Evolutionary conservation across 2,797 vertebrate genomes (phyloP), one percentile per base, ranked within the genome.

Genomic region (Melanitta fusca): DNA sequence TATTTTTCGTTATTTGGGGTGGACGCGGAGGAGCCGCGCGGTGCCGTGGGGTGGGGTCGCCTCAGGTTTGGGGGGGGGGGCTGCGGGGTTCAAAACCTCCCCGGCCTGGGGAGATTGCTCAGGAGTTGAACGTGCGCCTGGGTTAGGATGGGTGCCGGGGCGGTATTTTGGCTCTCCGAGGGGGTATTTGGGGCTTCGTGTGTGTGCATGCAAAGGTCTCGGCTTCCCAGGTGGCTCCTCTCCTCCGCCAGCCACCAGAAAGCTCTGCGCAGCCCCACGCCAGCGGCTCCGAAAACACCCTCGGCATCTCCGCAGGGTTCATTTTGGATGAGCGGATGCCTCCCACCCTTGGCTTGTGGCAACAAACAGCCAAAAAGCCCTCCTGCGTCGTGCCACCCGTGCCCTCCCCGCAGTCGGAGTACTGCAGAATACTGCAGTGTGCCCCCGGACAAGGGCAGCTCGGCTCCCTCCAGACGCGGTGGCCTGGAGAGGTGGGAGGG

Each of bases 391-490:
- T 75, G 80, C 58, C 51, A n/a, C 94, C 43, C 70, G 3, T 86
- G 70, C 73, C 66, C 62, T 84, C 15, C 83, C 81, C 45, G 24
- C 32, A 57, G 14, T 8, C 34, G 69, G 88, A 7, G 8, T 89
- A 43, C 85, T 91, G 88, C 92, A 93, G 95, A 92, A 92, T 85
- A 80, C 88, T 95, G 96, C 93, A 91, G 80, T 60, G 85, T 89
- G 83, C 84, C 91, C 74, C 74, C 32, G 73, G 79, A 66, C 96
- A 93, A 95, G 93, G 94, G 57, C 93, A 75, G 93, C 88, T 54
- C 70, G 91, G 82, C 89, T 84, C 30, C 85, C n/a, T 71, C 38
- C 30, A 12, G 90, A 54, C 49, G 65, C 69, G 1, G 51, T 86
- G 56, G 65, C 66, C 2, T 8, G 84, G 74, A 61, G 64, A 79